Conservation (phyloP, 2,888 invertebrate species). For the Dusona sp. region DNA sequence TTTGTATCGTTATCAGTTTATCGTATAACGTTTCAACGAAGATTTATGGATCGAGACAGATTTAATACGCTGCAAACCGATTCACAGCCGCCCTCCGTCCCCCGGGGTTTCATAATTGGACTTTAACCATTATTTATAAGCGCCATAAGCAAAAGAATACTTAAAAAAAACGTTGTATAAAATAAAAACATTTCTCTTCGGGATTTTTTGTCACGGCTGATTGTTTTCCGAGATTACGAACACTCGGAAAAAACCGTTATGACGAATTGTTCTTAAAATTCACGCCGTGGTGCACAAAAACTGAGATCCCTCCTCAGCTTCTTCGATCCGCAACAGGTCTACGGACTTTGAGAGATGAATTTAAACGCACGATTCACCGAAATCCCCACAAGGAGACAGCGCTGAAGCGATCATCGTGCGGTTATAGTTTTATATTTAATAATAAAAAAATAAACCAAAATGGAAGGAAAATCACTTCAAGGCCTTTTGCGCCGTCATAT, state of each 20-base stretch:
- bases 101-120: background rate
- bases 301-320: background rate
- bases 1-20: background rate
- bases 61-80: slow-evolving; percentile 37
- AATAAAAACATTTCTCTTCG: slow-evolving; percentile 10
- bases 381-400: background rate
- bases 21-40: slow-evolving; percentile 3
- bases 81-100: slow-evolving; percentile 1
- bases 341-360: slow-evolving; percentile 29
- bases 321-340: background rate
- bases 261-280: slow-evolving; percentile 30
- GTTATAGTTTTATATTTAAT: slow-evolving; percentile 37
- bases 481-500: slow-evolving; percentile 75
- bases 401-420: slow-evolving; percentile 22
- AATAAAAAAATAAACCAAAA: slow-evolving; percentile 17
- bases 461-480: slow-evolving; percentile 69
- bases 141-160: slow-evolving; percentile 30
- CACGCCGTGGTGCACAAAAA: background rate
- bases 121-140: slow-evolving; percentile 38
- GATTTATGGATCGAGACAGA: slow-evolving; percentile 24
- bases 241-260: background rate
- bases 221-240: slow-evolving; percentile 8
- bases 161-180: slow-evolving; percentile 30
- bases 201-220: background rate
- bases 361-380: background rate